Evolutionary conservation across 2,113 vertebrate genomes (phyloP).

Genomic region (Xiphorhynchus elegans): DNA sequence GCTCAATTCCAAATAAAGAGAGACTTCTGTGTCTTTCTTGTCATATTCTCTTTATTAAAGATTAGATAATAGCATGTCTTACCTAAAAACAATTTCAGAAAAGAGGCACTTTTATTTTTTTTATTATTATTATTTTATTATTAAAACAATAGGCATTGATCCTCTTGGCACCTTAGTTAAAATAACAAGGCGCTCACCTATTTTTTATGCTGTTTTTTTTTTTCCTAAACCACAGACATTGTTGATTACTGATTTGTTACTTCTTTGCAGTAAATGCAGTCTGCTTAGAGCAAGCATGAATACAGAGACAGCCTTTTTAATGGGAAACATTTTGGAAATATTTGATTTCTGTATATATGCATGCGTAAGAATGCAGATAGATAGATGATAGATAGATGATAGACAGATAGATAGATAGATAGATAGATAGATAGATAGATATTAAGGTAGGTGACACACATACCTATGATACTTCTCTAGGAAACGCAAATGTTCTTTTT

Average conservation of each 20-base stretch:
- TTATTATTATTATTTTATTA: not conserved
- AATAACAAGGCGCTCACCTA: not conserved
- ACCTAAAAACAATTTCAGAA: not conserved
- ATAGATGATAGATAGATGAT: not conserved
- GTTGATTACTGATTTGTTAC: not conserved
- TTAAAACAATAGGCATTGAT: not conserved
- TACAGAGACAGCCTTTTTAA: not conserved
- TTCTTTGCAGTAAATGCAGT: not conserved
- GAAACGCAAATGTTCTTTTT: not conserved
- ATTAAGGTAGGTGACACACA: not conserved
- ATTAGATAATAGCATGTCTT: not conserved
- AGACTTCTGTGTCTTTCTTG: not conserved
- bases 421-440: not conserved
- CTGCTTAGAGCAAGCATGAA: not conserved
- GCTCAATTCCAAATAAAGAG: not conserved
- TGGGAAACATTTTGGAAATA: not conserved
- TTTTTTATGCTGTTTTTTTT: not conserved
- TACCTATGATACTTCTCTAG: not conserved
- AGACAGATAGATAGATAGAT: not conserved
- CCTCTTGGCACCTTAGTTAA: not conserved
- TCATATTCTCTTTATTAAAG: not conserved
- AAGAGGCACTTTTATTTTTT: accelerated
- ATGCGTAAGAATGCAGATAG: not conserved
- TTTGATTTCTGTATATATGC: not conserved
- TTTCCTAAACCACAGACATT: not conserved